Conservation (phyloP, 2,113 vertebrate genomes). For the Pelecanoides urinatrix region DNA sequence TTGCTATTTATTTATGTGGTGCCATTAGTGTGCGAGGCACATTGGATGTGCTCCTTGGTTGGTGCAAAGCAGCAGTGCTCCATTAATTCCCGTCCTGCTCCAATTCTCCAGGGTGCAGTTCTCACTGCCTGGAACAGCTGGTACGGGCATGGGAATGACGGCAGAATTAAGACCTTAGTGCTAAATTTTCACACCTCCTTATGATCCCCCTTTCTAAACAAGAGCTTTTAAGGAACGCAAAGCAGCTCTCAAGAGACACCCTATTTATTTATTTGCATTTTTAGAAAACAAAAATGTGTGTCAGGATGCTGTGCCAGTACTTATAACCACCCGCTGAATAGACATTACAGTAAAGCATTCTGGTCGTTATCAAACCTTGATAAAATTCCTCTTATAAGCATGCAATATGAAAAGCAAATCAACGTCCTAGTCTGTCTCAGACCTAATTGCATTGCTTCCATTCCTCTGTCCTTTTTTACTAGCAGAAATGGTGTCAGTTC, state of each 20-base stretch:
- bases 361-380: background rate
- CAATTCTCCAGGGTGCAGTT: background rate
- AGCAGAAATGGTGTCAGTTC: background rate
- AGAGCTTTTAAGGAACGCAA: background rate
- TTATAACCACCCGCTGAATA: background rate
- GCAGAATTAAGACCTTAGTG: background rate
- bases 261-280: conserved; percentile 29
- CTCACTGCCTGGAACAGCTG: background rate
- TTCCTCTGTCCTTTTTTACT: background rate
- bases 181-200: conserved; percentile 40
- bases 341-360: background rate
- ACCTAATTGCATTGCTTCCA: background rate
- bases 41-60: background rate
- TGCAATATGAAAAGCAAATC: background rate
- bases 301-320: background rate
- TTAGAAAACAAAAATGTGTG: background rate
- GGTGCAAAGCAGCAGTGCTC: background rate
- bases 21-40: background rate
- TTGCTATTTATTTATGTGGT: conserved; percentile 15
- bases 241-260: background rate
- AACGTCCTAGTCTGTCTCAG: background rate
- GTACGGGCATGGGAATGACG: background rate
- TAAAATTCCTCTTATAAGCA: background rate
- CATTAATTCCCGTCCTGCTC: background rate
- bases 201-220: background rate